Conservation (phyloP, 2,888 invertebrate species). For the Himalopsyche kuldschensis region DNA sequence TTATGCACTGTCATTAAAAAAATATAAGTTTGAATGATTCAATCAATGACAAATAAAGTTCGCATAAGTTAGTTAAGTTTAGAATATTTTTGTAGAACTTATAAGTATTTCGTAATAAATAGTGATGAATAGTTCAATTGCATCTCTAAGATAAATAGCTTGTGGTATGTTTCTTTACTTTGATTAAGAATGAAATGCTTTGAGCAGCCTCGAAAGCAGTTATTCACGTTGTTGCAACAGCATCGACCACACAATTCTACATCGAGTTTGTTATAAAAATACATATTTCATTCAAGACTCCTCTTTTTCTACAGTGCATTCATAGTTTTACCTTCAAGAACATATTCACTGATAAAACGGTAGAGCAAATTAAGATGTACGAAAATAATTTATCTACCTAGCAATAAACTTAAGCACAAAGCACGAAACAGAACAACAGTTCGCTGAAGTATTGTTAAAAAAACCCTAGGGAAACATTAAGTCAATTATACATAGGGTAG, state of each 20-base stretch:
- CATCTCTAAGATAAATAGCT: too few species aligned
- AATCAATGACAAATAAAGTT: too few species aligned
- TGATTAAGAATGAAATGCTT: too few species aligned
- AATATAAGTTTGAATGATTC: too few species aligned
- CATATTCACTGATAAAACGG: not conserved
- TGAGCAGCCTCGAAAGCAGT: too few species aligned
- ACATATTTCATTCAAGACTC: not conserved
- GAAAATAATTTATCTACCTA: not conserved
- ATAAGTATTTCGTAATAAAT: too few species aligned
- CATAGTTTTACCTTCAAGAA: not conserved
- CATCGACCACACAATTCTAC: not conserved
- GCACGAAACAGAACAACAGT: slow-evolving; percentile 16
- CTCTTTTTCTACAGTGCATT: not conserved
- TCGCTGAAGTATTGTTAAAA: slow-evolving; percentile 11
- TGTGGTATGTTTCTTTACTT: too few species aligned
- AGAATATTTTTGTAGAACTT: too few species aligned
- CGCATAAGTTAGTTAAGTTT: too few species aligned
- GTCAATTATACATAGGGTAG: slow-evolving; percentile 44
- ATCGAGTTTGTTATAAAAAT: not conserved
- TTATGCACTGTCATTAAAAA: too few species aligned
- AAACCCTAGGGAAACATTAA: slow-evolving; percentile 45
- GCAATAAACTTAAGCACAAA: slow-evolving; percentile 9
- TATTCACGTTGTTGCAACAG: too few species aligned
- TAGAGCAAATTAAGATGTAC: not conserved
- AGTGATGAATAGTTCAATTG: too few species aligned